phyloP scores from a whole-genome alignment of 2,888 invertebrate species.

The Brachynemurus nebulosus region DNA sequence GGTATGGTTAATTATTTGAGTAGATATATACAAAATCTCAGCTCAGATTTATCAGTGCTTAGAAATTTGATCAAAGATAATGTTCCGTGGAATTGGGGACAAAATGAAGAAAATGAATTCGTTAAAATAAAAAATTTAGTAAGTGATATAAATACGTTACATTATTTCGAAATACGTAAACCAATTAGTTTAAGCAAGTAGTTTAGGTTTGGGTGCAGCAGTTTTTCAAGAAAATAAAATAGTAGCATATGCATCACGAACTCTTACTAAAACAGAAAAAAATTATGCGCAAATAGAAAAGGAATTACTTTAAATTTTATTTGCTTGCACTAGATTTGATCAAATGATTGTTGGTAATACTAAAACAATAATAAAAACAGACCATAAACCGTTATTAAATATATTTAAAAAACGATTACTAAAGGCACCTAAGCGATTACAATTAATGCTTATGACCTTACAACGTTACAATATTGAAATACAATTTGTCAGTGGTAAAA shows the following conservation, averaged over 20 bases:
- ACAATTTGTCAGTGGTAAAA: constrained; percentile 9
- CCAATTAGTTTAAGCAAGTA: background rate
- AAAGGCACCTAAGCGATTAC: constrained; percentile 4
- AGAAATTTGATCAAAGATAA: constrained; percentile 16
- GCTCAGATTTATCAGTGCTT: constrained; percentile 18
- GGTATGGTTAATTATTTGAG: constrained; percentile 18
- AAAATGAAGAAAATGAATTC: constrained; percentile 16
- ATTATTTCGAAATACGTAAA: background rate
- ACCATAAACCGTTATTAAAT: constrained; percentile 16
- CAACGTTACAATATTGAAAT: too few species aligned
- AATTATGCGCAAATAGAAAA: constrained; percentile 8
- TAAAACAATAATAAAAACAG: constrained; percentile 15
- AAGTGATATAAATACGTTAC: constrained; percentile 11
- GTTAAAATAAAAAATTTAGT: constrained; percentile 17
- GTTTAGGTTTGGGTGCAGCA: background rate
- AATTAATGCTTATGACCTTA: constrained; percentile 11
- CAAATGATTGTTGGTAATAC: constrained; percentile 16
- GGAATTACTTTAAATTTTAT: constrained; percentile 15
- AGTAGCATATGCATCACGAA: background rate
- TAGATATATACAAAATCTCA: constrained; percentile 19
- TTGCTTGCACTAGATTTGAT: constrained; percentile 17
- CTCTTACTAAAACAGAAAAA: background rate
- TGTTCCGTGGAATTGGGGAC: constrained; percentile 13
- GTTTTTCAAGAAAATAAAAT: background rate
- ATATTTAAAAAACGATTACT: constrained; percentile 9